These are phyloP conservation scores for Craterocephalus amniculus DNA, from an alignment of 2,797 vertebrate species.

Conservation along the genomic window DNA sequence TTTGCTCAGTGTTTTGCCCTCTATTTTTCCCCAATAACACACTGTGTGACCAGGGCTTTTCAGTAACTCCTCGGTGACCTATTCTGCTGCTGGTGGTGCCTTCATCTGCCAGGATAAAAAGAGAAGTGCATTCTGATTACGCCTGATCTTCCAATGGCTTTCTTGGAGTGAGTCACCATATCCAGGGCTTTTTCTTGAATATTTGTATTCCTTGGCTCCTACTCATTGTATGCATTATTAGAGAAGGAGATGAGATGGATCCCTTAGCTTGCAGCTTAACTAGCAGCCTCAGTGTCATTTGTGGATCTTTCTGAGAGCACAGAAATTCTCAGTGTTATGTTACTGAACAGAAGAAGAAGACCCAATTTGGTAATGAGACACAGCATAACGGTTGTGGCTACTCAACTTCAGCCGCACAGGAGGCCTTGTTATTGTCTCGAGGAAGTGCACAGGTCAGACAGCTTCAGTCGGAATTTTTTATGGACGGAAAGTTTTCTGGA, in stretches of 20 bases:
- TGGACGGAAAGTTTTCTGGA: slow-evolving; percentile 56
- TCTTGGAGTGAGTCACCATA: slow-evolving; percentile 57
- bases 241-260: slow-evolving; percentile 41
- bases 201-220: slow-evolving; percentile 22
- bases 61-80: slow-evolving; percentile 63
- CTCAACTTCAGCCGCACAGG: slow-evolving; percentile 45
- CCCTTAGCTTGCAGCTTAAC: slow-evolving; percentile 29
- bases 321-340: slow-evolving; percentile 50
- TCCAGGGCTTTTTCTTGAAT: slow-evolving; percentile 48
- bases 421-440: slow-evolving; percentile 70
- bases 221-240: slow-evolving; percentile 46
- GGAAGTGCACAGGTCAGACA: slow-evolving; percentile 56
- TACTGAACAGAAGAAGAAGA: slow-evolving; percentile 42
- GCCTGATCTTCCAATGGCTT: slow-evolving; percentile 53
- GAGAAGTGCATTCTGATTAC: slow-evolving; percentile 64
- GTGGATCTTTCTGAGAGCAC: slow-evolving; percentile 45
- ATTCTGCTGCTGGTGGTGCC: slow-evolving; percentile 47
- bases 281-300: slow-evolving; percentile 50
- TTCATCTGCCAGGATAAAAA: slow-evolving; percentile 58
- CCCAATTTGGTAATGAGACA: slow-evolving; percentile 75
- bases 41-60: slow-evolving; percentile 44
- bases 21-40: slow-evolving; percentile 49
- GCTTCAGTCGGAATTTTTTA: slow-evolving; percentile 53
- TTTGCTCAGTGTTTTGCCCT: slow-evolving; percentile 41
- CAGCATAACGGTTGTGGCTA: slow-evolving; percentile 49